phyloP scores from a whole-genome alignment of 2,113 vertebrate species.

The Protomyctophum bolini region DNA sequence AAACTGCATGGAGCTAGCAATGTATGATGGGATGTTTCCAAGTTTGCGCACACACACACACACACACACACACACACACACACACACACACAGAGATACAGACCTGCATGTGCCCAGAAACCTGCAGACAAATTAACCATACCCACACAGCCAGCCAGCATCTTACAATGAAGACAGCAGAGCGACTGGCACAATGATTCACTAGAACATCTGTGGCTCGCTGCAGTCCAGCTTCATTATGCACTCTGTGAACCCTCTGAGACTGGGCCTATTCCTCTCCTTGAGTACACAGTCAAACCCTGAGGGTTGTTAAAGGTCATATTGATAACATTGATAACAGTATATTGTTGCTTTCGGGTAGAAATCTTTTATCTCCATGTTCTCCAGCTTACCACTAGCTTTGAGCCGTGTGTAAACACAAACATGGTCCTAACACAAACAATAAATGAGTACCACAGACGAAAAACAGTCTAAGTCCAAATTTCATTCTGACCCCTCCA shows the following conservation, averaged over 20 bases:
- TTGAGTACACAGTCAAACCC: conserved; percentile 36
- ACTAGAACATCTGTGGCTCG: conserved; percentile 68
- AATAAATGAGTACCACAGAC: too few relatives aligned
- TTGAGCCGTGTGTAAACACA: too few relatives aligned
- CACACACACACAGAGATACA: neutral
- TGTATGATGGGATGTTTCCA: too few relatives aligned
- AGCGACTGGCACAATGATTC: conserved; percentile 57
- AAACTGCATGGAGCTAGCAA: too few relatives aligned
- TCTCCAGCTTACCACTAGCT: neutral
- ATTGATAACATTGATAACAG: conserved; percentile 34
- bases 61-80: neutral
- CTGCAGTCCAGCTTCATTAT: conserved; percentile 64
- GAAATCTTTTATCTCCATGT: conserved; percentile 3
- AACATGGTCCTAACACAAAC: too few relatives aligned
- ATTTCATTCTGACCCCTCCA: too few relatives aligned
- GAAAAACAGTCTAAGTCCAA: too few relatives aligned
- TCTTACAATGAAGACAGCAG: conserved; percentile 29
- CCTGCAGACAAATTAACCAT: too few relatives aligned
- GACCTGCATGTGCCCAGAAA: too few relatives aligned
- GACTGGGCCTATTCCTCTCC: conserved; percentile 22
- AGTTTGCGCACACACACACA: neutral
- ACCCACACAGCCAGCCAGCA: conserved; percentile 7
- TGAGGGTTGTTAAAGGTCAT: conserved; percentile 38
- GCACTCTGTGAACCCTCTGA: conserved; percentile 52
- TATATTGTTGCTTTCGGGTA: conserved; percentile 43